Evolutionary conservation across 1,140 invertebrate genomes (phyloP).

Genomic region (Stegodyphus dumicola): DNA sequence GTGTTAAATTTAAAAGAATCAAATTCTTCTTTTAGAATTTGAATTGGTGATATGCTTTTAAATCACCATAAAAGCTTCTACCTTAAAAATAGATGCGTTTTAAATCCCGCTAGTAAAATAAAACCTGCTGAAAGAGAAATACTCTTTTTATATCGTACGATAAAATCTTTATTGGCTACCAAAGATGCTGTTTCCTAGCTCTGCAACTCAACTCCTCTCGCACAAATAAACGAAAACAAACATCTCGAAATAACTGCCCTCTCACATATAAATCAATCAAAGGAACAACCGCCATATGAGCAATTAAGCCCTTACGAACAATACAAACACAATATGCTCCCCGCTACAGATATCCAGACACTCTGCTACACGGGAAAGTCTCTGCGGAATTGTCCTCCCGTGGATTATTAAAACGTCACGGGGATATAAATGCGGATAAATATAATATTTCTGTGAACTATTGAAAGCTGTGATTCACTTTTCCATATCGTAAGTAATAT

Average conservation of each 20-base stretch:
- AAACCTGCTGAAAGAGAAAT: no score
- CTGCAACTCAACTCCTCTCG: no score
- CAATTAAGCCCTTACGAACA: conserved; percentile 58
- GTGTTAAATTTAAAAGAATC: no score
- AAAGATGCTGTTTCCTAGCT: no score
- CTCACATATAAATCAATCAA: conserved; percentile 37
- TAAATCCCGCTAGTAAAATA: no score
- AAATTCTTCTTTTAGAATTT: no score
- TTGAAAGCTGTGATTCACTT: conserved; percentile 38
- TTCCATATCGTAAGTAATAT: conserved; percentile 55
- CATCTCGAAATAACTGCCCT: neutral
- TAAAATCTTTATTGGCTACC: no score
- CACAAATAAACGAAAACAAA: conserved; percentile 5
- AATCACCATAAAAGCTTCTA: no score
- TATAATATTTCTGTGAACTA: conserved; percentile 50
- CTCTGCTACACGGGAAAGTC: neutral
- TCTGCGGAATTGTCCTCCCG: neutral
- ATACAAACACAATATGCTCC: conserved; percentile 13
- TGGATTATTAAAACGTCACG: conserved; percentile 49
- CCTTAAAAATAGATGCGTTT: no score
- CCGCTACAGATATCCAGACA: neutral
- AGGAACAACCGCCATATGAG: conserved; percentile 37
- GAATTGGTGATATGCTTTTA: no score
- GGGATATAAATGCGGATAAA: conserved; percentile 52
- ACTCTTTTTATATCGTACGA: no score